Conservation (phyloP, 2,113 vertebrate genomes). For the Dicaeum eximium region DNA sequence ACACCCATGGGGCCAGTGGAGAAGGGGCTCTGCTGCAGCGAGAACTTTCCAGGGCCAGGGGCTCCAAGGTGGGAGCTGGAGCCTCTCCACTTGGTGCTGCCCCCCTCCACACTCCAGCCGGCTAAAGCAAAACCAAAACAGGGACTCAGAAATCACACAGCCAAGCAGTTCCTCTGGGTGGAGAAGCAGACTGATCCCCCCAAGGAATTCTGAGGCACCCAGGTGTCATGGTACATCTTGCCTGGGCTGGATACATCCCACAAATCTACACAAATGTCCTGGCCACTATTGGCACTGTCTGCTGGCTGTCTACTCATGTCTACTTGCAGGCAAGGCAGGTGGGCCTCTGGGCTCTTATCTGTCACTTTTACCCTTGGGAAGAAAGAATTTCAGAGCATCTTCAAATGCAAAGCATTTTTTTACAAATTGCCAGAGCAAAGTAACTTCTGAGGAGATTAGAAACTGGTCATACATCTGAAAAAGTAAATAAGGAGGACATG, state of each 20-base stretch:
- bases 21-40: rapidly evolving
- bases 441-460: neutral
- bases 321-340: neutral
- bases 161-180: neutral
- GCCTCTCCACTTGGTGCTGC: rapidly evolving
- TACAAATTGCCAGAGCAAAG: neutral
- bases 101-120: neutral
- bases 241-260: neutral
- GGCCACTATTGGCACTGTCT: neutral
- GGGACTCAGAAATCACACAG: neutral
- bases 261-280: neutral
- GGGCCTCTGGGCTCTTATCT: neutral
- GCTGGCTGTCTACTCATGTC: neutral
- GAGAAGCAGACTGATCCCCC: neutral
- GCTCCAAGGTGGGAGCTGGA: neutral
- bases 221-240: neutral
- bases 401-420: neutral
- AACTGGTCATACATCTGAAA: neutral
- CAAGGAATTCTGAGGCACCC: neutral
- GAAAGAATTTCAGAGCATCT: neutral
- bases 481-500: neutral
- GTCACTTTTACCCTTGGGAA: neutral
- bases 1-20: no score
- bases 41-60: neutral
- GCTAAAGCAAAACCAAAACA: neutral